Evolutionary conservation across 2,797 vertebrate species (phyloP), one percentile per base, ranked within the genome.

Genomic region (Phalanger gymnotis): DNA sequence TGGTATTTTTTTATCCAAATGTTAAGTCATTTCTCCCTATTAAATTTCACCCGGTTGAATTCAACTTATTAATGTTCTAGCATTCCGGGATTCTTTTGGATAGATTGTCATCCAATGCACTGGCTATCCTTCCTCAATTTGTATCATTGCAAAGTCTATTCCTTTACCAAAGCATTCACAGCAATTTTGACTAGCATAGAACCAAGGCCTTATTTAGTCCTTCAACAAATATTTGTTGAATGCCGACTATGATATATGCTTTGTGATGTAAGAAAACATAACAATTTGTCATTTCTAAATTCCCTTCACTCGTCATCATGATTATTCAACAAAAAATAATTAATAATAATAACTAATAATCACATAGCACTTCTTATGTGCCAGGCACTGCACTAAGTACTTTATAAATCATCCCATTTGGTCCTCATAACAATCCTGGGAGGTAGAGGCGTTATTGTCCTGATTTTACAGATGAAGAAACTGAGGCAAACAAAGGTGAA

Each of bases 401-500:
- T 91, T 87, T 3, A 90, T 52, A 54, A 53, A 0, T 94, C 53
- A 95, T 93, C 55, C 95, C n/a, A 53, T 53, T 94, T 55, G 40
- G 73, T 66, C 92, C 93, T 94, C n/a, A 22, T 3, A 40, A 91
- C 61, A 54, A 73, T 57, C 13, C 87, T 40, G 34, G 47, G 56
- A 94, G 66, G 28, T 61, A 7, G 27, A 28, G 87, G n/a, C 0
- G 22, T 30, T 61, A 81, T 91, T 58, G 54, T 53, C 27, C 4
- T 54, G 61, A 13, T 31, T 90, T 94, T 54, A 53, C 0, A 91
- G 7, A 40, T 2, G 58, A 97, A 89, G 81, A 73, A 95, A 93
- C 92, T 2, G 22, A 95, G 91, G 52, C 91, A 58, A 57, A 52
- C 4, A 94, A 89, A 34, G 14, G 12, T 90, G 27, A 51, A 6